A percentile compares a stretch with the other conserved stretches of the same genome.
Conservation (phyloP, 2,888 invertebrate species). For the Hydrotaea diabolus region DNA sequence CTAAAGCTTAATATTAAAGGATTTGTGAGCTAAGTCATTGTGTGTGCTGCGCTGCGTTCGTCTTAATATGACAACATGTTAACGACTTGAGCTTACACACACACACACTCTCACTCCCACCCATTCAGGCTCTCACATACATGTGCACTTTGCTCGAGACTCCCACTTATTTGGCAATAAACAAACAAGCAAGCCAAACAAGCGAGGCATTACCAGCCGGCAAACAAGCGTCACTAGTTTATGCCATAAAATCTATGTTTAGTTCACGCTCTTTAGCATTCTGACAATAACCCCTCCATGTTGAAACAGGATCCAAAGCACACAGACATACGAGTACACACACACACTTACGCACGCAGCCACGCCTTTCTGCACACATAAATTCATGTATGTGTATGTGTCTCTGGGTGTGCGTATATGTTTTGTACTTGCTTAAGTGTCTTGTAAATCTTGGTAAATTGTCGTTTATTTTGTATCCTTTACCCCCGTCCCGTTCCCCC, state of each 20-base stretch:
- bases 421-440: slow-evolving; percentile 45
- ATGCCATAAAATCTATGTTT: slow-evolving; percentile 48
- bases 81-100: slow-evolving; percentile 53
- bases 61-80: slow-evolving; percentile 61
- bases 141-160: neutral
- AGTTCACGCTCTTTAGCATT: slow-evolving; percentile 60
- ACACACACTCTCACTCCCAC: too few species aligned
- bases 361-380: too few species aligned
- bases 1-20: slow-evolving; percentile 20
- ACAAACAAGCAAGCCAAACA: slow-evolving; percentile 40
- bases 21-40: slow-evolving; percentile 21
- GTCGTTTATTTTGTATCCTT: slow-evolving; percentile 53
- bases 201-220: slow-evolving; percentile 35
- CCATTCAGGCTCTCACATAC: slow-evolving; percentile 48
- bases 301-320: slow-evolving; percentile 24
- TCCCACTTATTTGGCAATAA: slow-evolving; percentile 16
- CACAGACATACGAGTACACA: neutral
- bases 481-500: neutral
- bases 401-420: neutral
- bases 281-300: slow-evolving; percentile 40
- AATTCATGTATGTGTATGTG: slow-evolving; percentile 1
- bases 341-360: neutral
- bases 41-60: neutral
- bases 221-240: slow-evolving; percentile 51
- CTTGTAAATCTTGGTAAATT: slow-evolving; percentile 55